Conservation (phyloP, 1,140 invertebrate species). For the Hermatobates lingyangjiaoensis region DNA sequence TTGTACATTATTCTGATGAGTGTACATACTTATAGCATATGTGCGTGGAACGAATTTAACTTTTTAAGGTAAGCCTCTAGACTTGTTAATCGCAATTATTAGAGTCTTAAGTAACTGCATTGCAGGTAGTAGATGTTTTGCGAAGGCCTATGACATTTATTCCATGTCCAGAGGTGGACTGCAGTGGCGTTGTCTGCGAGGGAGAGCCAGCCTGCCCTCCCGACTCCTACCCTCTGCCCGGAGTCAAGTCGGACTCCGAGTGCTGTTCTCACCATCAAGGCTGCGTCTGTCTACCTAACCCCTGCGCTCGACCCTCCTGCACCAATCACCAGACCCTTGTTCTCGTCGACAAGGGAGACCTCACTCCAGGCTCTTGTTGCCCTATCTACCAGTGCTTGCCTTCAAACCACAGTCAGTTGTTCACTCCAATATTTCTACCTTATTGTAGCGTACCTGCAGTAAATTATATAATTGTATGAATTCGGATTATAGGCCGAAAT, state of each 20-base stretch:
- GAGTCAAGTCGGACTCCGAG: constrained; percentile 12
- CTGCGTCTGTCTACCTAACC: constrained; percentile 19
- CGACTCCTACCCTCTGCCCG: constrained; percentile 20
- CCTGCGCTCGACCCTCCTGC: constrained; percentile 16
- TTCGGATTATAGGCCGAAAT: too few relatives aligned
- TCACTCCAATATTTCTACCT: too few relatives aligned
- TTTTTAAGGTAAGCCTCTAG: too few relatives aligned
- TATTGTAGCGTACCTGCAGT: too few relatives aligned
- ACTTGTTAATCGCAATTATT: neutral
- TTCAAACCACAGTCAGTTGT: too few relatives aligned
- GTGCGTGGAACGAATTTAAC: too few relatives aligned
- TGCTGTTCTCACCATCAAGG: constrained; percentile 19
- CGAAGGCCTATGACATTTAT: too few relatives aligned
- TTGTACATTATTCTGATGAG: too few relatives aligned
- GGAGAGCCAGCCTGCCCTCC: constrained; percentile 17
- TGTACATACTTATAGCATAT: too few relatives aligned
- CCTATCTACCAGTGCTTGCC: constrained; percentile 20
- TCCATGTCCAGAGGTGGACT: constrained; percentile 20
- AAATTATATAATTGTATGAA: too few relatives aligned
- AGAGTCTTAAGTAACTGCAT: neutral
- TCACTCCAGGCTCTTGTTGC: constrained; percentile 22
- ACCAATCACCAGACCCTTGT: constrained; percentile 11
- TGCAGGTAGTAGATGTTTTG: too few relatives aligned
- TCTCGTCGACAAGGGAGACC: constrained; percentile 15
- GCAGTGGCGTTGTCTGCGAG: constrained; percentile 17